Base-by-base conservation (phyloP, 1,140 invertebrate species). In the Fragariocoptes setiger region DNA sequence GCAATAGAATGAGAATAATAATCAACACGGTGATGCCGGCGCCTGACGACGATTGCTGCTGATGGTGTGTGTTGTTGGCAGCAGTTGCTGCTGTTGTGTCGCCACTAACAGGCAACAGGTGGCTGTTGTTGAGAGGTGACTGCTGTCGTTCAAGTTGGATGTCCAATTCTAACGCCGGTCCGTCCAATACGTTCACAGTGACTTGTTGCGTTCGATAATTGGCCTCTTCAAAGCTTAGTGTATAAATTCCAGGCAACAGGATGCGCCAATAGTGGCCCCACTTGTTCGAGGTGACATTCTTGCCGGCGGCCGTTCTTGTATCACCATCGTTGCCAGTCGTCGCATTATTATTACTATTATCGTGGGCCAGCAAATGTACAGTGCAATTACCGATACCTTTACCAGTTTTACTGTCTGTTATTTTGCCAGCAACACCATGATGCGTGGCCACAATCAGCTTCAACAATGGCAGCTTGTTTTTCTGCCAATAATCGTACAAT, bases 261-360 rank as follows among this genome's bases (percentile, higher is more conserved):
- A 95, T 55, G 46, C 85, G 63, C 74, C 77, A 95, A 56, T 79
- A 95, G 60, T 94, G 85, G 0, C 90, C 88, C 43, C 65, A 59
- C 18, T 52, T 51, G 0, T 70, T 67, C 0, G 72, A 63, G 13
- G 59, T 66, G 1, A 78, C 66, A 14, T 59, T 54, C n/a, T n/a
- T n/a, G n/a, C n/a, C n/a, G n/a, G n/a, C n/a, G n/a, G n/a, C n/a
- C n/a, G n/a, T n/a, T n/a, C n/a, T n/a, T n/a, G n/a, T n/a, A n/a
- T n/a, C n/a, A n/a, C n/a, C n/a, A n/a, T n/a, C n/a, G n/a, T n/a
- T n/a, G n/a, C n/a, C n/a, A n/a, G n/a, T n/a, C n/a, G n/a, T n/a
- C n/a, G n/a, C n/a, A n/a, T n/a, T n/a, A n/a, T n/a, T n/a, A n/a
- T n/a, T n/a, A n/a, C n/a, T n/a, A 50, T 83, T 77, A 19, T 67